phyloP scores from a whole-genome alignment of 92 coral and sea anemone genomes.

The Siderastrea siderea region DNA sequence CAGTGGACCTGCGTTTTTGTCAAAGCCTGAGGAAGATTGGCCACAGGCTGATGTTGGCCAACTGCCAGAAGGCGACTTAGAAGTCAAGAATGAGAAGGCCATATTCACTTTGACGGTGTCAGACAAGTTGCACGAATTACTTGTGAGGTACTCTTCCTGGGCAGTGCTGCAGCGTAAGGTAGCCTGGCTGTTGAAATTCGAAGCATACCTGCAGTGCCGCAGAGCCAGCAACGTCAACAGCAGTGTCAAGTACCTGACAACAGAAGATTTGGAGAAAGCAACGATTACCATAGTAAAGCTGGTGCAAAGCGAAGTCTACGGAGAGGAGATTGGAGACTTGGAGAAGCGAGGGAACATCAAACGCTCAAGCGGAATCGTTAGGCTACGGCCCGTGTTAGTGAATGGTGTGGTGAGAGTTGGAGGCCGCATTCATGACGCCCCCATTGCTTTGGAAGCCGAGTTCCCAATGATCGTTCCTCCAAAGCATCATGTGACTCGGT shows the following conservation, averaged over 20 bases:
- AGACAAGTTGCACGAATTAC: conserved; percentile 28
- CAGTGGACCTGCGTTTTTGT: conserved; percentile 51
- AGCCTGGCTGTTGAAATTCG: conserved; percentile 60
- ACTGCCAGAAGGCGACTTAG: conserved; percentile 22
- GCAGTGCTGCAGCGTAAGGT: conserved; percentile 16
- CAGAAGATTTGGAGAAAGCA: conserved; percentile 39
- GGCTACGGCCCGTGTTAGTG: conserved; percentile 33
- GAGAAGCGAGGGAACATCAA: conserved; percentile 32
- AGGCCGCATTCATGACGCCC: conserved; percentile 44
- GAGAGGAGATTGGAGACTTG: conserved; percentile 42
- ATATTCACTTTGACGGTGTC: conserved; percentile 23
- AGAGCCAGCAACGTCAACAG: not conserved
- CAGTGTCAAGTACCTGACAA: conserved; percentile 6
- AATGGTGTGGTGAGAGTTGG: conserved; percentile 55
- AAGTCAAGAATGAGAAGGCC: conserved; percentile 47
- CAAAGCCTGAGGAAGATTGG: conserved; percentile 48
- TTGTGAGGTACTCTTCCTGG: conserved; percentile 56
- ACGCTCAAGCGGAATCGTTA: conserved; percentile 41
- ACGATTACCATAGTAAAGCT: conserved; percentile 39
- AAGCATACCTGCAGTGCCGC: conserved; percentile 18
- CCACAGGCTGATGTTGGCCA: conserved; percentile 15
- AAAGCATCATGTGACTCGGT: conserved; percentile 55
- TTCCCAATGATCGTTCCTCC: conserved; percentile 58
- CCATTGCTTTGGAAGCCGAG: conserved; percentile 34
- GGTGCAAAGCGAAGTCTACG: conserved; percentile 37